Base-by-base conservation (phyloP, 2,888 invertebrate genomes). In the Epirrita christyi region DNA sequence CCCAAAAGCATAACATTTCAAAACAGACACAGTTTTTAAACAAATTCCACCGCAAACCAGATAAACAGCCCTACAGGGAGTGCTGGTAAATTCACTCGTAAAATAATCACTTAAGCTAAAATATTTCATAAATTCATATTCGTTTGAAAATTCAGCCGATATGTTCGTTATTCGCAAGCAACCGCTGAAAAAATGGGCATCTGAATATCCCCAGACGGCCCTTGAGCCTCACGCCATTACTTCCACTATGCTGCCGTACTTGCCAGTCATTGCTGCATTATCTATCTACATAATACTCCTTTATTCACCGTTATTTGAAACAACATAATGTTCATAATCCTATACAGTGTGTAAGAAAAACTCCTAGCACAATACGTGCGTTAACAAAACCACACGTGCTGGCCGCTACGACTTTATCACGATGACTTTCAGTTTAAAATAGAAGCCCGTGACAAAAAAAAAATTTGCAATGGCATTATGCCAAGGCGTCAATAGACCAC, bases 401-500 rank as follows among this genome's bases (percentile, higher is more conserved):
- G 45, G 51, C 42, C 2, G 10, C 1, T 38, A 38, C 40, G 38
- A 21, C 48, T 41, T 57, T 61, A 62, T 47, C 2, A 6, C 40
- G 3, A 44, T 9, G 47, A 1, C n/a, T n/a, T 38, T 61, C 28
- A 53, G 58, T 43, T 55, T 13, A 57, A 36, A 49, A 54, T 60
- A 7, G 21, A 7, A 5, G 1, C 3, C 10, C 14, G 38, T 3
- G 13, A 6, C 6, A 28, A n/a, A 37, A 28, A 50, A 44, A 42
- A 32, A 8, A 9, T 11, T n/a, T 52, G 49, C 53, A 45, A 48
- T 52, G 58, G 76, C 76, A 57, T 63, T 61, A 61, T 63, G 73
- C 76, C 77, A 77, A 59, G 59, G 68, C 66, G 74, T 72, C 75
- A 71, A 75, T 73, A 72, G 73, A 71, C 64, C 68, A 68, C 66